These are phyloP conservation scores for Zootoca vivipara DNA, from an alignment of 2,113 vertebrate species.

Conservation along the genomic window DNA sequence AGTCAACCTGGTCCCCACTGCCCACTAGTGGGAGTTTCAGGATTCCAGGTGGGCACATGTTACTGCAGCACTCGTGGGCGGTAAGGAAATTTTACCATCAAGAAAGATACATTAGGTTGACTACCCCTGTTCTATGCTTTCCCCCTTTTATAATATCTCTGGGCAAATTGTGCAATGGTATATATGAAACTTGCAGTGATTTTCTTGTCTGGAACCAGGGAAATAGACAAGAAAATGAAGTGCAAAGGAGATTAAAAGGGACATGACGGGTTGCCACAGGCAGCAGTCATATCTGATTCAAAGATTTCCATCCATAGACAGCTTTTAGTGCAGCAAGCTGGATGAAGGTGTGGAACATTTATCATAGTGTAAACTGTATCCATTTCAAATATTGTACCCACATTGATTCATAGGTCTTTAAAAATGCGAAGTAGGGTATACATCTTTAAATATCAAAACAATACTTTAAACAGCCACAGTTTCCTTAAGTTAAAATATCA, in stretches of 20 bases:
- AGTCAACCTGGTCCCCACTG: no score
- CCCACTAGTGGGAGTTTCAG: no score
- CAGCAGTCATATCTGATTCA: neutral
- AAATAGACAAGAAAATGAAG: neutral
- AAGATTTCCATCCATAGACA: neutral
- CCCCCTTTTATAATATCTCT: neutral
- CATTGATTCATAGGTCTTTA: neutral
- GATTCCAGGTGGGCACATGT: no score
- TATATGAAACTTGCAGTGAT: neutral
- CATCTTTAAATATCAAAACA: neutral
- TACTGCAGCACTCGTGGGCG: no score
- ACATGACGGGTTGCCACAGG: neutral
- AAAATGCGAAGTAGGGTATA: no score
- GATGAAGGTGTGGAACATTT: no score
- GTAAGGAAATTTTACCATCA: no score
- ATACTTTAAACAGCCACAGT: neutral
- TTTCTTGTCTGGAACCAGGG: neutral
- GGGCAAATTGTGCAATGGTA: neutral
- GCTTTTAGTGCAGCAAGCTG: neutral
- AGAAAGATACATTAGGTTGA: no score
- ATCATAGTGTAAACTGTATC: neutral
- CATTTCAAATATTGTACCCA: neutral
- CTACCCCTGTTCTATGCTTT: no score
- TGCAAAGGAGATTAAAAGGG: neutral
- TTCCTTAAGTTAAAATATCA: neutral